Percentiles rank a stretch among this genome's conserved stretches.
These are phyloP conservation scores for Platyscapa corneri DNA, from an alignment of 1,140 invertebrate species.

Conservation along the genomic window DNA sequence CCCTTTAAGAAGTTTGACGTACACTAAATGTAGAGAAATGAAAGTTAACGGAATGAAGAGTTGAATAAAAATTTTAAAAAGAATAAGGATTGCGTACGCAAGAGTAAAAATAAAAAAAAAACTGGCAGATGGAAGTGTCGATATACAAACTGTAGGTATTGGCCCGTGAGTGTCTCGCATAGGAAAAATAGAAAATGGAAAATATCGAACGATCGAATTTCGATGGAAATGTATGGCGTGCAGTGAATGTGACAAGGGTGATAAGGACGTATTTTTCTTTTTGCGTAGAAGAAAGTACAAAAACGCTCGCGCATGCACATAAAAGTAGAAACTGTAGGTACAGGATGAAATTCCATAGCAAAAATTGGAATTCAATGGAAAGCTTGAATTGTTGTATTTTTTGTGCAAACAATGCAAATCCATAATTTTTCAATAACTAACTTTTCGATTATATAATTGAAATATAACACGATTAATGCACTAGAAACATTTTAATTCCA, in stretches of 20 bases:
- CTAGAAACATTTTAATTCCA: too few species aligned
- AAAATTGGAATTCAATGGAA: background rate
- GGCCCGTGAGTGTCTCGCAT: conserved; percentile 15
- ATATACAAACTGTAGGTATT: conserved; percentile 43
- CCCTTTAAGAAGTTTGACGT: background rate
- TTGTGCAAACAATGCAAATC: background rate
- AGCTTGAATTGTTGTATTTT: background rate
- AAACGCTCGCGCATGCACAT: background rate
- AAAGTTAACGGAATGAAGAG: background rate
- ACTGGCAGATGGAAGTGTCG: conserved; percentile 24
- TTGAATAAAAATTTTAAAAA: conserved; percentile 26
- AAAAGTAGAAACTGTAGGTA: background rate
- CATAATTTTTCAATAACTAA: background rate
- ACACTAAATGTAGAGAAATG: background rate
- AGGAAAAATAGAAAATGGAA: conserved; percentile 41
- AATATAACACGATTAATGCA: too few species aligned
- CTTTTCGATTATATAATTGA: background rate
- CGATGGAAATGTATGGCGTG: conserved; percentile 38
- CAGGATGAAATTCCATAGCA: background rate
- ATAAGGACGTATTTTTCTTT: conserved; percentile 32
- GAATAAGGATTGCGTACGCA: background rate
- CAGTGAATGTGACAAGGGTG: conserved; percentile 43
- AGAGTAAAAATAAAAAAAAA: background rate
- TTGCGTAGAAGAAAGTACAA: background rate
- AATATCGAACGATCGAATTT: conserved; percentile 47